These are phyloP conservation scores for Luscinia megarhynchos DNA, from an alignment of 2,797 vertebrate species.

Conservation along the genomic window DNA sequence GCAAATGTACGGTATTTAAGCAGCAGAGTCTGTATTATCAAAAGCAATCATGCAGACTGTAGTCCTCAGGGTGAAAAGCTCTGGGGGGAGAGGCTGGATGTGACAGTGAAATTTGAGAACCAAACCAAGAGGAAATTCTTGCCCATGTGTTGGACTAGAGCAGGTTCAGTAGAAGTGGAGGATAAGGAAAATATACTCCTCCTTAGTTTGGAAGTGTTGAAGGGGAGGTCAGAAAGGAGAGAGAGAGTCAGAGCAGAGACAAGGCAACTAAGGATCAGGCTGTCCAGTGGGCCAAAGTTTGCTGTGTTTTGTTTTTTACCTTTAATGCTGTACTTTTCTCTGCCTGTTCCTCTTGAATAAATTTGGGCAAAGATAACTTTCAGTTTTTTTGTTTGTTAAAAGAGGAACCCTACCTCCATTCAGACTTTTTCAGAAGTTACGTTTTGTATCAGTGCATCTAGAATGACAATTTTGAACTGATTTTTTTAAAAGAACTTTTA, in stretches of 20 bases:
- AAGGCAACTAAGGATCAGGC: neutral
- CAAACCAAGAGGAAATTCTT: slow-evolving; percentile 18
- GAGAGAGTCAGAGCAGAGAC: neutral
- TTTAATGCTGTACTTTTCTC: neutral
- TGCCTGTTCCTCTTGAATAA: neutral
- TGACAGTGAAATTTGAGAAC: slow-evolving; percentile 17
- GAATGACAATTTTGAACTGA: neutral
- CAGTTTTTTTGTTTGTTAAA: neutral
- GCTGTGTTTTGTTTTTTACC: neutral
- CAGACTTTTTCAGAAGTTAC: neutral
- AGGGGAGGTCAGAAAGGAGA: neutral
- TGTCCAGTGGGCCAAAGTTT: neutral
- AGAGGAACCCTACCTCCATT: neutral
- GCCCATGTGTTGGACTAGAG: neutral
- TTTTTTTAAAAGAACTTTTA: neutral
- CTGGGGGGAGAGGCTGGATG: neutral
- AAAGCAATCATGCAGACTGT: neutral
- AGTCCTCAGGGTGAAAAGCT: neutral
- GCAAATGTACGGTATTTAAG: neutral
- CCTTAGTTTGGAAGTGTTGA: neutral
- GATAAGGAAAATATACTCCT: neutral
- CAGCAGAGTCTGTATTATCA: slow-evolving; percentile 5
- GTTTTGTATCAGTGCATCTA: neutral
- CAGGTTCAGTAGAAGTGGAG: neutral
- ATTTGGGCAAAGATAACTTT: neutral